Conservation (phyloP, 1,140 invertebrate species). For the Temnothorax nylanderi region DNA sequence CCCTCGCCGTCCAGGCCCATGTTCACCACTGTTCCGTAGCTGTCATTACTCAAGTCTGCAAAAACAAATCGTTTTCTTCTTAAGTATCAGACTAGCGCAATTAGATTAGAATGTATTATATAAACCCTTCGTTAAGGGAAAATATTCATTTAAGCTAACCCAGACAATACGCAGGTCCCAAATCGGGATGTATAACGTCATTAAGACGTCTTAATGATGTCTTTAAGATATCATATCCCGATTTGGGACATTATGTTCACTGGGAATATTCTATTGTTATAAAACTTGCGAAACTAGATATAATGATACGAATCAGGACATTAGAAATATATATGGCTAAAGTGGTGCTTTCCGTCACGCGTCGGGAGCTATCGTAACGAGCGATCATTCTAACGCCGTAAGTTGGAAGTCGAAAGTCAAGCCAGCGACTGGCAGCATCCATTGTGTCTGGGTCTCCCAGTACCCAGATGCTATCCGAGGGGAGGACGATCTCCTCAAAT, state of each 20-base stretch:
- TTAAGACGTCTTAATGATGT: no score
- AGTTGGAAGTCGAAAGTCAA: conserved; percentile 39
- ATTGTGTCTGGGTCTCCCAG: conserved; percentile 42
- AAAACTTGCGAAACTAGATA: neutral
- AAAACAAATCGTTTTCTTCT: conserved; percentile 37
- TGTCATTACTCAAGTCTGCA: conserved; percentile 94
- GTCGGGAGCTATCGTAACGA: neutral
- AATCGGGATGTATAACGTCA: no score
- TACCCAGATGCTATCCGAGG: conserved; percentile 59
- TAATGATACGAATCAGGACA: neutral
- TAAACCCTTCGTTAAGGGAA: neutral
- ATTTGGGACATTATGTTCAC: no score
- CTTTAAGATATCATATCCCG: no score
- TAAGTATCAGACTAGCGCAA: neutral
- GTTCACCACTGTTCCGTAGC: conserved; percentile 93
- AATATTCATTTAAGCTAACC: neutral
- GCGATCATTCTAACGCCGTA: conserved; percentile 14
- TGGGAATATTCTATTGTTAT: neutral
- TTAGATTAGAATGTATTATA: neutral
- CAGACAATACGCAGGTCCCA: no score
- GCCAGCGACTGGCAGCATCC: conserved; percentile 46
- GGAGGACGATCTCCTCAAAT: conserved; percentile 81
- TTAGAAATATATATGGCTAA: neutral
- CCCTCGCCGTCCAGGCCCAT: conserved; percentile 91
- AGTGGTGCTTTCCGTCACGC: neutral